A percentile compares a stretch with the other conserved stretches of the same genome.
Evolutionary conservation across 2,888 invertebrate species (phyloP).

Genomic region (Corythucha ciliata): DNA sequence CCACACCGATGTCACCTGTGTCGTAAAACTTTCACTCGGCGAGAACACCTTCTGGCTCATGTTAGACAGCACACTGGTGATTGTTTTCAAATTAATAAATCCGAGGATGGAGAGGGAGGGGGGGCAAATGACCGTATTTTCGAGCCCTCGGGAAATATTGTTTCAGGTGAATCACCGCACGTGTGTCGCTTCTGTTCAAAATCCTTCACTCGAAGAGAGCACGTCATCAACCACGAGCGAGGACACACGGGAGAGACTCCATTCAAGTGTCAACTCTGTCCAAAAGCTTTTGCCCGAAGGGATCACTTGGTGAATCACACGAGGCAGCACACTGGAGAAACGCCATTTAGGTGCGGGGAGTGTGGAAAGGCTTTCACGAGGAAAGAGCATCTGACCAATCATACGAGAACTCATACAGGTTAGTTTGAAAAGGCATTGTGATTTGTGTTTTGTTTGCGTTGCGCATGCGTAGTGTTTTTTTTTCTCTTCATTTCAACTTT

Average conservation of each 20-base stretch:
- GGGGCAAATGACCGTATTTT: no score
- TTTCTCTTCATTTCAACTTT: no score
- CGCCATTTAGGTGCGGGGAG: slow-evolving; percentile 68
- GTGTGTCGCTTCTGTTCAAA: slow-evolving; percentile 74
- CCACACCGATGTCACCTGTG: slow-evolving; percentile 73
- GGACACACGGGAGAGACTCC: slow-evolving; percentile 39
- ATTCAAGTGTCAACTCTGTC: slow-evolving; percentile 38
- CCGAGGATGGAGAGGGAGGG: slow-evolving; percentile 73
- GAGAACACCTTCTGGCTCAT: slow-evolving; percentile 78
- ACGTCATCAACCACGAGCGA: slow-evolving; percentile 39
- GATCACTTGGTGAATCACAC: slow-evolving; percentile 40
- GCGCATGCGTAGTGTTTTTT: no score
- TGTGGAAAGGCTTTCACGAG: slow-evolving; percentile 70
- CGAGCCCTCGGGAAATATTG: slow-evolving; percentile 41
- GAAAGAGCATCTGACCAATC: slow-evolving; percentile 61
- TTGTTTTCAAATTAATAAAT: no score
- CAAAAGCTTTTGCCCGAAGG: slow-evolving; percentile 40
- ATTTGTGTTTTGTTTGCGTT: no score
- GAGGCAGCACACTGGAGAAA: slow-evolving; percentile 46
- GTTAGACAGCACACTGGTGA: slow-evolving; percentile 67
- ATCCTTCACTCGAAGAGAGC: slow-evolving; percentile 39
- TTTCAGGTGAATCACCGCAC: slow-evolving; percentile 71
- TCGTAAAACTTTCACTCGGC: slow-evolving; percentile 70
- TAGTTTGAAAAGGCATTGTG: not conserved
- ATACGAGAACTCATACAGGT: slow-evolving; percentile 51